Conservation (phyloP, 1,140 invertebrate genomes). For the Halyomorpha halys region DNA sequence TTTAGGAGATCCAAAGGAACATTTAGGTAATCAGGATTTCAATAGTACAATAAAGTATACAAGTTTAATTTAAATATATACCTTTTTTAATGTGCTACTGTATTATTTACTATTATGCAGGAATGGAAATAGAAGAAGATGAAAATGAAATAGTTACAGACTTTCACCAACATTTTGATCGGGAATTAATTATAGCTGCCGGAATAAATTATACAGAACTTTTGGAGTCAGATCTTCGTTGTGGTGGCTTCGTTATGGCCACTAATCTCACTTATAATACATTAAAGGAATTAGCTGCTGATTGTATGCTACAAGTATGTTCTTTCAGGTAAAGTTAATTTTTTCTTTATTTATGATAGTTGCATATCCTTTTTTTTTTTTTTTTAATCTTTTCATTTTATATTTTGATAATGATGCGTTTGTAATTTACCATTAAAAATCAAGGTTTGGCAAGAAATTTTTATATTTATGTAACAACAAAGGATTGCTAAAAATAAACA, state of each 20-base stretch:
- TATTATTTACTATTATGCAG: constrained; percentile 33
- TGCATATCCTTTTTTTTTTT: too few relatives aligned
- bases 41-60: too few relatives aligned
- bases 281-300: constrained; percentile 44
- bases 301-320: constrained; percentile 62
- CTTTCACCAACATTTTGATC: constrained; percentile 53
- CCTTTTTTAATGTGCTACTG: neutral
- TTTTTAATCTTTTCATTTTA: too few relatives aligned
- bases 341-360: neutral
- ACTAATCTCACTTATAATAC: constrained; percentile 46
- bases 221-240: constrained; percentile 56
- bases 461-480: too few relatives aligned
- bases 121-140: constrained; percentile 57
- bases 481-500: too few relatives aligned
- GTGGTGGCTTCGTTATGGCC: constrained; percentile 52
- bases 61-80: neutral
- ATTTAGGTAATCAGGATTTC: constrained; percentile 37
- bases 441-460: too few relatives aligned
- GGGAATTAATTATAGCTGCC: constrained; percentile 45
- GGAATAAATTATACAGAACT: constrained; percentile 57
- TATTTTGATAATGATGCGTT: too few relatives aligned
- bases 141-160: constrained; percentile 53
- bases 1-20: constrained; percentile 54
- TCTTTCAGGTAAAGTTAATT: constrained; percentile 41
- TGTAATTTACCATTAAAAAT: too few relatives aligned